Conservation (phyloP, 2,888 invertebrate genomes). For the Chrysopilus asiliformis region DNA sequence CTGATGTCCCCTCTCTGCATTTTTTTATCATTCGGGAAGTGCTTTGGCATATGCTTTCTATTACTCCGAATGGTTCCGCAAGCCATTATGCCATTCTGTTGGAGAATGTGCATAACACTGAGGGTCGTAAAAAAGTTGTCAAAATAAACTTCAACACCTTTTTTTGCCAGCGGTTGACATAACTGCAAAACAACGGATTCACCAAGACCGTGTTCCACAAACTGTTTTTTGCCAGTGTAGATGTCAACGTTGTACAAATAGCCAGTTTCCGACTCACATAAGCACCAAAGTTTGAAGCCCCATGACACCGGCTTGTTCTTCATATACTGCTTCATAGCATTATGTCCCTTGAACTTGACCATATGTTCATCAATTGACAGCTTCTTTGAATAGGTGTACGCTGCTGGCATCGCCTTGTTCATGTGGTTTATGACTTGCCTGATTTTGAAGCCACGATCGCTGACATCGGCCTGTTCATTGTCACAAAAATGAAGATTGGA, state of each 20-base stretch:
- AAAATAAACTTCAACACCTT: conserved; percentile 1
- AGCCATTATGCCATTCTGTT: not conserved
- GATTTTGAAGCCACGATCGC: conserved; percentile 1
- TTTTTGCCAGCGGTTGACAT: too few species aligned
- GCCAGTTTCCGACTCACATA: conserved; percentile 9
- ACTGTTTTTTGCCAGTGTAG: conserved; percentile 1
- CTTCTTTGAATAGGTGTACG: conserved; percentile 1
- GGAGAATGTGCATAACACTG: not conserved
- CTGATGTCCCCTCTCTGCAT: too few species aligned
- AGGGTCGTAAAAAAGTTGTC: conserved; percentile 1
- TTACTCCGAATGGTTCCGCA: not conserved
- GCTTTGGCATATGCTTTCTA: not conserved
- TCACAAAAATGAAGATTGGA: conserved; percentile 1
- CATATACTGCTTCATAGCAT: conserved; percentile 17
- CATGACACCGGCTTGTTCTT: conserved; percentile 16
- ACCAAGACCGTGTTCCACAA: not conserved
- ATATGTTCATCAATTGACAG: conserved; percentile 17
- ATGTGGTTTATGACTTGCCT: not conserved
- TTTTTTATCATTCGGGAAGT: not conserved
- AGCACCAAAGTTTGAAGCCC: conserved; percentile 17
- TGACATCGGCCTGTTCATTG: not conserved
- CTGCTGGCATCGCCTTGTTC: not conserved
- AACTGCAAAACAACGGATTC: too few species aligned
- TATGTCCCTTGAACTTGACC: conserved; percentile 16
- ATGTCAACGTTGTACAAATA: conserved; percentile 9